Conservation (phyloP, 1,140 invertebrate species). For the Amyelois transitella region DNA sequence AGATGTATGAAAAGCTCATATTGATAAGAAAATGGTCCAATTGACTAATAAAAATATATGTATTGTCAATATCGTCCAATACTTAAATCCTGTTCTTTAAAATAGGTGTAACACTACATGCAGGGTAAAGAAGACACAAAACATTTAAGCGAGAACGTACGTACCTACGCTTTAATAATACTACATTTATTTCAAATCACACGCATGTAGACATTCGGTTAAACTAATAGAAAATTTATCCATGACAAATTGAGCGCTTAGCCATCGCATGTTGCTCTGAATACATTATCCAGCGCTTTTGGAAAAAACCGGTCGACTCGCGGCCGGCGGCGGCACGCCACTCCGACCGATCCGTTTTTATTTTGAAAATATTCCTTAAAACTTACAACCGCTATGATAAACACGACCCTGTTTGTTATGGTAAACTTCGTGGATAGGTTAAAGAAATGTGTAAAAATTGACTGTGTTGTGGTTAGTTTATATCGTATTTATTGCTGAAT, state of each 20-base stretch:
- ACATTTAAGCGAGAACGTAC: neutral
- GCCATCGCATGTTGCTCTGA: constrained; percentile 41
- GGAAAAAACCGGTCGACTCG: constrained; percentile 36
- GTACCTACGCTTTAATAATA: constrained; percentile 2
- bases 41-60: no score
- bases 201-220: constrained; percentile 20
- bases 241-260: constrained; percentile 57
- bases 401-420: no score
- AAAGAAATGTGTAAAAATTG: no score
- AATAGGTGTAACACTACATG: no score
- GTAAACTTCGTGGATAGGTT: no score
- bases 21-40: no score
- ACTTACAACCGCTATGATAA: no score
- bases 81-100: no score
- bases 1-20: no score
- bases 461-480: no score
- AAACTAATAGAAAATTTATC: constrained; percentile 58
- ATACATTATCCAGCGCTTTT: constrained; percentile 45
- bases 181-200: constrained; percentile 21
- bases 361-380: neutral
- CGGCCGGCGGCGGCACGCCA: neutral
- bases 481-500: no score
- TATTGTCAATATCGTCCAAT: no score
- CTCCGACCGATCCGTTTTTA: neutral
- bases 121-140: neutral